Percentiles rank a stretch among this genome's conserved stretches.
Evolutionary conservation across 2,113 vertebrate species (phyloP).

Genomic region (Antechinus flavipes): DNA sequence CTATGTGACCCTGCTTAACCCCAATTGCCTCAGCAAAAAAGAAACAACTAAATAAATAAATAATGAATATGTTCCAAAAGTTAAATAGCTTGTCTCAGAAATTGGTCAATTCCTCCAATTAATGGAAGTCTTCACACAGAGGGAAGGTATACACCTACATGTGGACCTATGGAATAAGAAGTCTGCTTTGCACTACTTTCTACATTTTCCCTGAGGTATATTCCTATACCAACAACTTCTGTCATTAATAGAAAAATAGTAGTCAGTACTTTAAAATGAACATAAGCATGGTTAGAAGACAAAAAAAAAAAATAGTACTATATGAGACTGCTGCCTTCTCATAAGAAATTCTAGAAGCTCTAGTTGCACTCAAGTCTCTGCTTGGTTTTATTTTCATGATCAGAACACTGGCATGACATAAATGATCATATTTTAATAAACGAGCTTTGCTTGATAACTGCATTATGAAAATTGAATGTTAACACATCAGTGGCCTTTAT

Average conservation of each 20-base stretch:
- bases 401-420: not conserved
- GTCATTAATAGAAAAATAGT: not conserved
- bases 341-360: not conserved
- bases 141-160: not conserved
- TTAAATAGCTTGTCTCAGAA: not conserved
- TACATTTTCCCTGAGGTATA: not conserved
- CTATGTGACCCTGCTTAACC: no score
- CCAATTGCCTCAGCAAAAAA: no score
- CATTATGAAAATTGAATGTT: constrained; percentile 72
- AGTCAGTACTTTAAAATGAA: not conserved
- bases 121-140: not conserved
- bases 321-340: not conserved
- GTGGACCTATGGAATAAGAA: not conserved
- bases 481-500: constrained; percentile 68
- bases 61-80: not conserved
- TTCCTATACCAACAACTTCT: not conserved
- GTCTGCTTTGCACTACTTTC: not conserved
- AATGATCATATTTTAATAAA: constrained; percentile 42
- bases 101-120: not conserved
- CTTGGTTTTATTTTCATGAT: not conserved
- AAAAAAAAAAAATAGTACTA: not conserved
- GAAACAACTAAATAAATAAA: not conserved
- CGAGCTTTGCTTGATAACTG: constrained; percentile 65
- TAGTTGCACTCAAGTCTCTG: not conserved
- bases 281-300: not conserved